Evolutionary conservation across 2,113 vertebrate species (phyloP).

Genomic region (Ursus arctos): DNA sequence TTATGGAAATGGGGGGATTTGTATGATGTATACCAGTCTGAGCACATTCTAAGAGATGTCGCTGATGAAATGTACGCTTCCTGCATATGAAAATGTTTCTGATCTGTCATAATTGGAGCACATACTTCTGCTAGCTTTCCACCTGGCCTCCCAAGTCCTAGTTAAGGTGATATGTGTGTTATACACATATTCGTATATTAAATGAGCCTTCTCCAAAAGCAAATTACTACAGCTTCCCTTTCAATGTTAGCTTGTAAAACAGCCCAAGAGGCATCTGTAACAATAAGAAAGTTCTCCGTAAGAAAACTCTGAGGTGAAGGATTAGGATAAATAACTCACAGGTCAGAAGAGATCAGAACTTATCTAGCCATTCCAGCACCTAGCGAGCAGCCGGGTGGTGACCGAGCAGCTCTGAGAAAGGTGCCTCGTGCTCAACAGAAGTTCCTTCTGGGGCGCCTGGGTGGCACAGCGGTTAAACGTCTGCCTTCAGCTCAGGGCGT

Average conservation of each 20-base stretch:
- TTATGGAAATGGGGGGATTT: not conserved
- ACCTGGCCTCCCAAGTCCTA: not conserved
- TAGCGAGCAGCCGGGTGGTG: not conserved
- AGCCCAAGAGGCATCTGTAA: not conserved
- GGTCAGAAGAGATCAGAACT: not conserved
- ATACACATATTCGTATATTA: not conserved
- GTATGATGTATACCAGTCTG: too few species aligned
- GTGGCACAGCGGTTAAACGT: too few species aligned
- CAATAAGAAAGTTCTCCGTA: not conserved
- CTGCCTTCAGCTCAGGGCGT: too few species aligned
- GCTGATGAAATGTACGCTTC: not conserved
- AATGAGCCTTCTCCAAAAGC: not conserved
- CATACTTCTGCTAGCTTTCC: not conserved
- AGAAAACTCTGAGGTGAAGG: not conserved
- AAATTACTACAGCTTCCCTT: not conserved
- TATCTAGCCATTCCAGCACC: not conserved
- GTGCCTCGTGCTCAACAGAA: fast-evolving
- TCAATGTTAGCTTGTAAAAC: not conserved
- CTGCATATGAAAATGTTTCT: not conserved
- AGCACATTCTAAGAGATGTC: not conserved
- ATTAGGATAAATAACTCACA: not conserved
- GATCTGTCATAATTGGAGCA: not conserved
- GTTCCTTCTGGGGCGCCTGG: not conserved
- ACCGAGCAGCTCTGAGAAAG: not conserved
- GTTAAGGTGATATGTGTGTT: not conserved